Base-by-base conservation (phyloP, 2,888 invertebrate genomes). In the Drosophila merina region DNA sequence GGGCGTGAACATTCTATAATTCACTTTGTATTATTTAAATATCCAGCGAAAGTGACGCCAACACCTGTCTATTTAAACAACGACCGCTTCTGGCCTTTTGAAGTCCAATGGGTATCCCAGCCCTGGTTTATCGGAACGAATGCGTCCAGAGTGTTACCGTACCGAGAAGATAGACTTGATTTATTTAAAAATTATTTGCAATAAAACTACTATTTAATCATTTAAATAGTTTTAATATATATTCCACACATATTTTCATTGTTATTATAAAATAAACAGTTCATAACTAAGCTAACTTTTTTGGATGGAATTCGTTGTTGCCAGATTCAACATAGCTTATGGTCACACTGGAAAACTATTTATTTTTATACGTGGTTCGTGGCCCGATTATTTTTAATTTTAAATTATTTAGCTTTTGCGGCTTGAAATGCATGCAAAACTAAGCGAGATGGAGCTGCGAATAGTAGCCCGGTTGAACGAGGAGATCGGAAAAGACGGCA, bases 401-500 rank as follows among this genome's bases (percentile, higher is more conserved):
- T 80, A 57, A 77, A 87, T 82, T 74, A 33, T 44, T 42, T 42
- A 44, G 49, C 44, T 28, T 20, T 57, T 44, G 36, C 45, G 47
- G 51, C 51, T 14, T 33, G 81, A 51, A 67, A 86, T 86, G 84
- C 76, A 78, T 44, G 70, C 67, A 44, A 86, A 90, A 76, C 75
- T 79, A 14, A 84, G 76, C 57, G 77, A 79, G 52, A 67, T 89
- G 60, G 89, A 92, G 60, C 74, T 87, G 47, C 86, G 90, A 72
- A 91, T 94, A 20, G 91, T 93, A 44, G 86, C 92, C 45, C 93
- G 92, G 72, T 91, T 94, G 25, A 94, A 94, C 75, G 88, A 90
- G 31, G 92, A 93, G 83, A 92, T 94, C 48, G 94, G 93, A 25
- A 91, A 91, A 9, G 92, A 93, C 84, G 90, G 94, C 57, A 91